phyloP scores from a whole-genome alignment of 2,797 vertebrate genomes.

The Paratrypauchen microcephalus region DNA sequence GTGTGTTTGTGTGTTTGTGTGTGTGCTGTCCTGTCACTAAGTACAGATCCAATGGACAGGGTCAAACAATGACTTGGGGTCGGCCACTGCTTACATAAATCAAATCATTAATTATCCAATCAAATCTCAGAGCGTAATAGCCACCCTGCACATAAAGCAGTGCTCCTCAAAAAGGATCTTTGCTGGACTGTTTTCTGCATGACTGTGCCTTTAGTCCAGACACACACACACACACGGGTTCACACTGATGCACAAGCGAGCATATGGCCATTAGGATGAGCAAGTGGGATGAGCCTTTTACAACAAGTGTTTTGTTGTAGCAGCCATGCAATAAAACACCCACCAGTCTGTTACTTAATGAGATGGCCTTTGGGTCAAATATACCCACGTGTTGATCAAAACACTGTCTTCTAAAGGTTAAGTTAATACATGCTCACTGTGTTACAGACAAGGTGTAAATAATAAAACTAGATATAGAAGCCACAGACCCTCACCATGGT shows the following conservation, averaged over 20 bases:
- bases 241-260: constrained; percentile 22
- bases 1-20: constrained; percentile 7
- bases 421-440: constrained; percentile 7
- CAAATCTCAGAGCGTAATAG: constrained; percentile 60
- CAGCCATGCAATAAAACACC: constrained; percentile 61
- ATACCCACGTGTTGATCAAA: constrained; percentile 14
- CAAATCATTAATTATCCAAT: constrained; percentile 75
- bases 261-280: constrained; percentile 59
- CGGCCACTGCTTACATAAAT: constrained; percentile 60
- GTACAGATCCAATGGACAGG: constrained; percentile 16
- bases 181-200: constrained; percentile 73
- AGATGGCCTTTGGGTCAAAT: constrained; percentile 38
- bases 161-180: constrained; percentile 57
- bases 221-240: constrained; percentile 13
- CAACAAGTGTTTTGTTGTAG: constrained; percentile 59
- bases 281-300: constrained; percentile 44
- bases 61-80: constrained; percentile 38
- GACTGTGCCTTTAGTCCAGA: constrained; percentile 68
- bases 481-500: background rate
- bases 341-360: constrained; percentile 34
- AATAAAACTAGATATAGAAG: background rate
- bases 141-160: constrained; percentile 45
- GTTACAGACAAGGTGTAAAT: background rate
- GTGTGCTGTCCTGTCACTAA: constrained; percentile 35
- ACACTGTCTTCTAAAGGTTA: constrained; percentile 6